Conservation (phyloP, 2,888 invertebrate genomes). For the Acronicta alni region DNA sequence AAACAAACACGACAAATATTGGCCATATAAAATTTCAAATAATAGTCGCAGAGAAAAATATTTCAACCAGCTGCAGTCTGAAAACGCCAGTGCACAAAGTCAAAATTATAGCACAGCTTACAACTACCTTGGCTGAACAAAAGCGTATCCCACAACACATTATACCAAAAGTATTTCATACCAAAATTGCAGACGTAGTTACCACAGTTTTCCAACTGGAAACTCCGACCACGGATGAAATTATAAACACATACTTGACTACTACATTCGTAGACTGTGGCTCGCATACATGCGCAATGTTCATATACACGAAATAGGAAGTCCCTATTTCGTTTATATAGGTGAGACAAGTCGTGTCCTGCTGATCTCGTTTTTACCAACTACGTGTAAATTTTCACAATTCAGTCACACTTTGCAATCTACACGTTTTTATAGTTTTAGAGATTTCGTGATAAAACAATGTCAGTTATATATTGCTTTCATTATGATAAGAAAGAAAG, state of each 20-base stretch:
- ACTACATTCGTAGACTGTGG: neutral
- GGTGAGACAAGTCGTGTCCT: no score
- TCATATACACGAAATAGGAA: neutral
- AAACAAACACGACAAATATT: neutral
- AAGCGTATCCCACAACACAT: conserved; percentile 29
- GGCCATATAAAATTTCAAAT: conserved; percentile 14
- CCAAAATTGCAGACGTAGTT: conserved; percentile 44
- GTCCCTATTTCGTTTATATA: no score
- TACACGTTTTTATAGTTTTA: no score
- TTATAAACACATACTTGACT: conserved; percentile 16
- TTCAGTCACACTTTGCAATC: no score
- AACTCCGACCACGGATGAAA: conserved; percentile 31
- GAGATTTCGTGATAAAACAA: no score
- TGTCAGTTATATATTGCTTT: no score
- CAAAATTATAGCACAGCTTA: conserved; percentile 47
- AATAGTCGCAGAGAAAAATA: conserved; percentile 24
- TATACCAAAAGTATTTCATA: conserved; percentile 43
- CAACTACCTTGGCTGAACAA: conserved; percentile 34
- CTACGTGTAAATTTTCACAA: no score
- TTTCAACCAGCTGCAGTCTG: conserved; percentile 20
- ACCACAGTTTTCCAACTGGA: conserved; percentile 38
- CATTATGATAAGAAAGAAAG: no score
- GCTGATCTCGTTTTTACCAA: no score
- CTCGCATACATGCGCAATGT: conserved; percentile 16
- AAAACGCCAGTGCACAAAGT: conserved; percentile 25